phyloP scores from a whole-genome alignment of 53 echinoderm and acorn worm species.

The Apostichopus leukothele region DNA sequence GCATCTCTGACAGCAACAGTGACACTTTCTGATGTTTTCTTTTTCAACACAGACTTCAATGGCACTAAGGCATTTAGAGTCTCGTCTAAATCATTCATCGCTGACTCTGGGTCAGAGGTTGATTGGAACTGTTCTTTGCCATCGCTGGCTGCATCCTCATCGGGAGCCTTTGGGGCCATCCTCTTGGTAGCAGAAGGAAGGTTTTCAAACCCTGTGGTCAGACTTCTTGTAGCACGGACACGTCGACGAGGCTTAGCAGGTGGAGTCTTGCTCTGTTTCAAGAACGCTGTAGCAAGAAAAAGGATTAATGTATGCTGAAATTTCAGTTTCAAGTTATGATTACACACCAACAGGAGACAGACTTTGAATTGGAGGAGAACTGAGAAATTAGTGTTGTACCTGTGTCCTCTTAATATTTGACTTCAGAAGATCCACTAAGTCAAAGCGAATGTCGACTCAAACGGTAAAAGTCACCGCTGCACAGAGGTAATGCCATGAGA shows the following conservation, averaged over 20 bases:
- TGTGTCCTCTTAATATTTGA: too few species aligned
- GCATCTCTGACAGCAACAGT: conserved; percentile 47
- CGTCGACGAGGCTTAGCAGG: conserved; percentile 65
- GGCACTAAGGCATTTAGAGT: conserved; percentile 33
- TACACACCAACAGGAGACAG: too few species aligned
- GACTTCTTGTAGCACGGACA: conserved; percentile 45
- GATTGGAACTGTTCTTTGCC: neutral
- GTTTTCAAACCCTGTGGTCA: conserved; percentile 93
- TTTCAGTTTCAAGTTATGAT: too few species aligned
- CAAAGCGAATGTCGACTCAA: too few species aligned
- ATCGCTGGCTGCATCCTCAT: neutral
- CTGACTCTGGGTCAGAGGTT: conserved; percentile 24
- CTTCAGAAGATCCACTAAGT: too few species aligned
- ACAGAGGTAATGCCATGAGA: too few species aligned
- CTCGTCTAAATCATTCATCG: neutral
- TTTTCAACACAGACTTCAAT: conserved; percentile 86
- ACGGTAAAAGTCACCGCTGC: too few species aligned
- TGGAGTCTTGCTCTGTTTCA: conserved; percentile 50
- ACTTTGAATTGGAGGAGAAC: too few species aligned
- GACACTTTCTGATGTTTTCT: conserved; percentile 49
- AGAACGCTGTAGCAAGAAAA: conserved; percentile 49
- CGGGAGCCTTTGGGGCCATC: conserved; percentile 68
- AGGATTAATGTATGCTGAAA: neutral
- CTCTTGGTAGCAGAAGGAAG: conserved; percentile 73
- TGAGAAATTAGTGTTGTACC: too few species aligned